Conservation (phyloP, 2,113 vertebrate species). For the Eudorcas thomsonii region DNA sequence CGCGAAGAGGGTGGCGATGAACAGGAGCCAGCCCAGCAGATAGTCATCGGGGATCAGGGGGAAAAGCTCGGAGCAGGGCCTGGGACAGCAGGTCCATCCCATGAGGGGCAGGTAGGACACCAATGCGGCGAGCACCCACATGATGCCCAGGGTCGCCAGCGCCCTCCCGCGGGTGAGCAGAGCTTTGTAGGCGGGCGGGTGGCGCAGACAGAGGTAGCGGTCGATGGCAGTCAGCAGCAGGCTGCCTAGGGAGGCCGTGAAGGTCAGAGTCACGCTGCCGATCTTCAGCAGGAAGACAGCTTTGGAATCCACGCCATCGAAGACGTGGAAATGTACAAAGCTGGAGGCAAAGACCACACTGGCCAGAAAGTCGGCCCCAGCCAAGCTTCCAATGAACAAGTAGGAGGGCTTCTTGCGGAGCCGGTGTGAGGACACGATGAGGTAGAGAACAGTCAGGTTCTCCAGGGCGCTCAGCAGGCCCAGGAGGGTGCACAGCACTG, state of each 20-base stretch:
- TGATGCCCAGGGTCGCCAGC: slow-evolving; percentile 77
- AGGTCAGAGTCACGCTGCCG: slow-evolving; percentile 90
- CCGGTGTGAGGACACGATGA: slow-evolving; percentile 83
- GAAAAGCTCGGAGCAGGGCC: slow-evolving; percentile 87
- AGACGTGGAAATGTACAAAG: slow-evolving; percentile 92
- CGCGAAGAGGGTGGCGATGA: slow-evolving; percentile 82
- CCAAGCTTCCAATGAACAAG: slow-evolving; percentile 91
- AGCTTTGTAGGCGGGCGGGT: slow-evolving; percentile 85
- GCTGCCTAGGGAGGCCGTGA: slow-evolving; percentile 92
- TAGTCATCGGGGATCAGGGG: slow-evolving; percentile 87
- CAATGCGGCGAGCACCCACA: slow-evolving; percentile 84
- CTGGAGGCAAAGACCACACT: slow-evolving; percentile 89
- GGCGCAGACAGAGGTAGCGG: slow-evolving; percentile 91
- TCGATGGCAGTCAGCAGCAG: slow-evolving; percentile 92
- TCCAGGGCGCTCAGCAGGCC: slow-evolving; percentile 89
- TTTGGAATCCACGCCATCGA: slow-evolving; percentile 64
- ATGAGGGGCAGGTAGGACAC: slow-evolving; percentile 89
- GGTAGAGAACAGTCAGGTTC: slow-evolving; percentile 86
- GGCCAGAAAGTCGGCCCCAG: slow-evolving; percentile 90
- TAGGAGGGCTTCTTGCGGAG: slow-evolving; percentile 89
- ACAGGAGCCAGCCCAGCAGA: slow-evolving; percentile 84
- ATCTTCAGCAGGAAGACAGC: slow-evolving; percentile 89
- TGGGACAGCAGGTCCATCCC: slow-evolving; percentile 91
- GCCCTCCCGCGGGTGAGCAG: slow-evolving; percentile 87
- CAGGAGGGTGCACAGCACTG: slow-evolving; percentile 84